Percentiles rank a stretch among this genome's conserved stretches.
Evolutionary conservation across 2,113 vertebrate genomes (phyloP).

Genomic region (Apeltes quadracus): DNA sequence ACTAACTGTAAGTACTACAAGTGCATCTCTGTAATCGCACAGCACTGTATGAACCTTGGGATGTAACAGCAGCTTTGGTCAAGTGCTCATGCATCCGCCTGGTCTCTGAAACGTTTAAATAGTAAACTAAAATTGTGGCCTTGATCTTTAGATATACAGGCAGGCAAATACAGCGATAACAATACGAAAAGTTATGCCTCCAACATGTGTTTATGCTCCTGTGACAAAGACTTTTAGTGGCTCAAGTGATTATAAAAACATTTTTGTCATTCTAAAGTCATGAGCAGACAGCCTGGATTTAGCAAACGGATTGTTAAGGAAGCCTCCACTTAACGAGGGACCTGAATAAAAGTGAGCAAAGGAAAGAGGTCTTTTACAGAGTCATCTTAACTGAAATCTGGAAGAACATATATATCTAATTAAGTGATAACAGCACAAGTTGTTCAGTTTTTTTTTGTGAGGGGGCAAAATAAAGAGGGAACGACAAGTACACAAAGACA

Average conservation of each 20-base stretch:
- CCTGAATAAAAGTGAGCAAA: slow-evolving; percentile 20
- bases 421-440: slow-evolving; percentile 38
- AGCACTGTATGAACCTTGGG: not conserved
- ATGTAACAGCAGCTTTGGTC: not conserved
- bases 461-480: slow-evolving; percentile 36
- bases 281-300: slow-evolving; percentile 4
- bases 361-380: slow-evolving; percentile 10
- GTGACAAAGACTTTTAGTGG: not conserved
- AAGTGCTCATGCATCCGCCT: not conserved
- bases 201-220: not conserved
- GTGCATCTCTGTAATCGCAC: not conserved
- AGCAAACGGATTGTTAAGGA: slow-evolving; percentile 8
- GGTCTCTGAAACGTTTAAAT: not conserved
- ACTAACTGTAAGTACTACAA: not conserved
- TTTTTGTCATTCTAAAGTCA: not conserved
- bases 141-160: not conserved
- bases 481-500: not conserved
- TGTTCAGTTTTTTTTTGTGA: slow-evolving; percentile 25
- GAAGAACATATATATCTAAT: slow-evolving; percentile 39
- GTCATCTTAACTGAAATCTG: slow-evolving; percentile 46
- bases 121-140: not conserved
- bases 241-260: not conserved
- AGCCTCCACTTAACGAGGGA: not conserved
- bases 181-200: not conserved
- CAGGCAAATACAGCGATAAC: not conserved